Percentiles rank a stretch among this genome's conserved stretches.
Conservation (phyloP, 2,113 vertebrate species). For the Pangasianodon gigas region DNA sequence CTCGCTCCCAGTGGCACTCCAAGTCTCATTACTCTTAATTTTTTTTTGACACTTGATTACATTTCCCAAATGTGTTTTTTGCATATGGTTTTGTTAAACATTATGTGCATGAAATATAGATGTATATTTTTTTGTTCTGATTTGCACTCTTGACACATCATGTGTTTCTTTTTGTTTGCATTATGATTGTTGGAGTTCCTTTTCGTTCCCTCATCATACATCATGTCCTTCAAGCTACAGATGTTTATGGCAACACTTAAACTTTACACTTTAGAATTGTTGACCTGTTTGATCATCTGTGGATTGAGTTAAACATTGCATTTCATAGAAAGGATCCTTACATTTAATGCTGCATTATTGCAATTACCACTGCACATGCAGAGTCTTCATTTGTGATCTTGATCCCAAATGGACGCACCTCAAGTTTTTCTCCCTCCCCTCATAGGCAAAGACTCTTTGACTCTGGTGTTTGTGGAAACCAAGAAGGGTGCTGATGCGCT, state of each 20-base stretch:
- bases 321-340: neutral
- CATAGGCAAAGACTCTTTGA: slow-evolving; percentile 92
- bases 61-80: neutral
- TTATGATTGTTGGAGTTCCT: neutral
- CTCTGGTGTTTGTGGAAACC: slow-evolving; percentile 97
- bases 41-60: slow-evolving; percentile 29
- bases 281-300: neutral
- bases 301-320: neutral
- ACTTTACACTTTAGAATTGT: neutral
- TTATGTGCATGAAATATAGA: neutral
- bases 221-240: neutral
- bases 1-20: slow-evolving; percentile 12
- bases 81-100: neutral
- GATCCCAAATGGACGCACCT: neutral
- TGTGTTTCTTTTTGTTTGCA: neutral
- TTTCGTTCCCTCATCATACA: neutral
- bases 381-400: neutral
- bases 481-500: slow-evolving; percentile 96
- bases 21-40: slow-evolving; percentile 34
- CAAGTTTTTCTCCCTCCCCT: neutral
- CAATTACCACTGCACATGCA: neutral
- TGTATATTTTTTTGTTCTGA: neutral
- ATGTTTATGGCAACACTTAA: neutral
- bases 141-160: neutral
- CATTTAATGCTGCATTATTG: neutral